Base-by-base conservation (phyloP, 2,888 invertebrate genomes). In the Ellobium chinense region DNA sequence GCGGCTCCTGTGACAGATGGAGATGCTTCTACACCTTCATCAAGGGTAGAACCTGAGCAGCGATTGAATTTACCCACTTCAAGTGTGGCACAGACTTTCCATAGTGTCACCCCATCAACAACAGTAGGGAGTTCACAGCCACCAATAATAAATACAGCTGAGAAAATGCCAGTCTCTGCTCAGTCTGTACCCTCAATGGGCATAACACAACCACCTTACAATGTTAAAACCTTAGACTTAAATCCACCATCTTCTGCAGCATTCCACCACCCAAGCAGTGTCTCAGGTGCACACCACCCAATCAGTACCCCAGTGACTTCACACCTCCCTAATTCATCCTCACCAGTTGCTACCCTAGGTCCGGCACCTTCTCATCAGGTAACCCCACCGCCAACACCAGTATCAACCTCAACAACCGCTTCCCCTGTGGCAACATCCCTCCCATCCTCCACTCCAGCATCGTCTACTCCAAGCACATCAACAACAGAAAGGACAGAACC, bases 401-500 rank as follows among this genome's bases (percentile, higher is more conserved):
- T 31, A 14, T 31, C 62, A 29, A 27, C 62, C 27, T 66, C 68
- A 18, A 27, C 66, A 34, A 14, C 68, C 1, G 29, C 60, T 29
- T 12, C 56, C 27, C 21, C 56, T 31, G 9, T 56, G 27, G 21
- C 34, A 18, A 27, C 74, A 37, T 18, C 74, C 24, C 34, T 63
- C 37, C 24, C 68, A 56, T 77, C 77, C n/a, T 21, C 58, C 7
- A 18, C 65, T 9, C 7, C 76, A 7, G 9, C 36, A 0, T n/a
- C 46, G 1, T 27, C 56, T 5, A 31, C 56, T 18, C 39, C 62
- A 54, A 27, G 36, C 62, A 62, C 69, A 12, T 29, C 78, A 70
- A 62, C 58, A 9, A 27, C 27, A 18, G 65, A 46, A 46, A 66
- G 65, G 14, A 66, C 77, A 56, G 77, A 77, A 39, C 68, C 77